Evolutionary conservation across 2,888 invertebrate genomes (phyloP), one percentile per base, ranked within the genome.

Genomic region (Hypolimnas misippus): DNA sequence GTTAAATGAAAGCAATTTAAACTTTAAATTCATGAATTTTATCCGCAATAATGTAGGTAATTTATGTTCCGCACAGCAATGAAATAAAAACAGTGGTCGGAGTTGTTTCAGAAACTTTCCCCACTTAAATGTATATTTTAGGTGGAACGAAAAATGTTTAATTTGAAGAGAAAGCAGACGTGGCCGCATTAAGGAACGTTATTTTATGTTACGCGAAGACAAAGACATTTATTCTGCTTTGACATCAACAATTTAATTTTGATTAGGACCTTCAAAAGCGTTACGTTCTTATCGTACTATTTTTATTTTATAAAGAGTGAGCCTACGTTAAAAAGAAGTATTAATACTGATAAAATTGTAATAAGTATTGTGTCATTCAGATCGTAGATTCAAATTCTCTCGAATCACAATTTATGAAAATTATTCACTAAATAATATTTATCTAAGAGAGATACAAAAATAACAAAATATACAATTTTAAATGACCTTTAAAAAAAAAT

Each of bases 1-100:
- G 65, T 62, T 65, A 58, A 65, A 65, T 65, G 62, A 55, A 65
- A 62, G 54, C 62, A 65, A 65, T 65, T 65, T 65, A 65, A 65
- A 65, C 65, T 62, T 65, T 58, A 58, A 62, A 62, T 54, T 57
- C 42, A 46, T 54, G 62, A 65, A 54, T 65, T 65, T 65, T 57
- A 62, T 62, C 54, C 54, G 42, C 57, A 65, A 65, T 65, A 57
- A 65, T 62, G 57, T 62, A 40, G 29, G 61, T 53, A 61, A 61
- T 61, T 61, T 64, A 64, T 53, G 60, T 57, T 56, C 46, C 51
- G 35, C 33, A 33, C 19, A 40, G 52, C 59, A 59, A 53, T 59
- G 59, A 46, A 59, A 59, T 53, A 53, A 59, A 59, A 59, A 53
- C 53, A 59, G 52, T 29, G 55, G 12, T 14, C 19, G 59, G 17